Evolutionary conservation across 2,888 invertebrate genomes (phyloP), one percentile per base, ranked within the genome.

Genomic region (Scotopteryx bipunctaria): DNA sequence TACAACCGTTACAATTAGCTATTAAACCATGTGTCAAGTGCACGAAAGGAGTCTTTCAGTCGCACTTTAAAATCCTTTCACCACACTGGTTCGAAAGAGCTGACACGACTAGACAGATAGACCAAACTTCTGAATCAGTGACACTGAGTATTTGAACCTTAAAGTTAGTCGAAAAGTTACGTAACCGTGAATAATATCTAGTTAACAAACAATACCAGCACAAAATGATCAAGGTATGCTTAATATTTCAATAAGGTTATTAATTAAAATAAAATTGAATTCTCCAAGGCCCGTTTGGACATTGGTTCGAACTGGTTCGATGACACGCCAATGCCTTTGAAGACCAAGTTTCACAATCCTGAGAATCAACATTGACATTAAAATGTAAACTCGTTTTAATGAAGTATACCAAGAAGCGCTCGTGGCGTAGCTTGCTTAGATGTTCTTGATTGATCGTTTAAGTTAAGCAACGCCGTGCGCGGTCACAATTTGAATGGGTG

Each of bases 241-340:
- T 27, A 55, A 43, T 41, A 53, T 57, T 50, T 52, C 32, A 55
- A 52, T 45, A 43, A 49, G 52, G 46, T 55, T 47, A 51, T 44
- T 32, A 37, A 54, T 54, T 44, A 41, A 37, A 51, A 47, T 33
- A 31, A 45, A 42, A 46, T 50, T 37, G 19, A 49, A 55, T 55
- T 49, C 44, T 50, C 25, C 51, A 36, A 54, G 51, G 59, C 48
- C 41, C 5, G 3, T 29, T 45, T 54, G 9, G 48, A 48, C 48
- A 54, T 43, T 40, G 5, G 21, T 19, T 47, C 15, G 15, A 31
- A 44, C 38, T 38, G 38, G 50, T 54, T 32, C 48, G 29, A 44
- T 25, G 40, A 32, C 44, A 48, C 42, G 48, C 48, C 15, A 53
- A 17, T 38, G 16, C 35, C 11, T 40, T 45, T 36, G 33, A 33